Evolutionary conservation across 2,888 invertebrate genomes (phyloP).

Genomic region (Lepidonotus clava): DNA sequence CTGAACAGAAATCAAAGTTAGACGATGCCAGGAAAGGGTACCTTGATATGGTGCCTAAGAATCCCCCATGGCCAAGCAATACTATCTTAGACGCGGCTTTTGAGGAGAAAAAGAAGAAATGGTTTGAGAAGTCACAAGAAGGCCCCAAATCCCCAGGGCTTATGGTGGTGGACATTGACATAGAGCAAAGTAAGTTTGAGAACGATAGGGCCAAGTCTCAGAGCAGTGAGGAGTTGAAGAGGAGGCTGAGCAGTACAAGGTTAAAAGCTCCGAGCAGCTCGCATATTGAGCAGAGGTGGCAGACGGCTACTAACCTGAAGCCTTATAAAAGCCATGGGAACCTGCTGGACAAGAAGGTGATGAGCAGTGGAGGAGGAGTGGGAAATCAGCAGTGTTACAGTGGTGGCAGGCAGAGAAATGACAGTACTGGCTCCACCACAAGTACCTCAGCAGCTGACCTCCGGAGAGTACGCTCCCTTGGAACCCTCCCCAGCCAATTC

Average conservation of each 20-base stretch:
- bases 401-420: background rate
- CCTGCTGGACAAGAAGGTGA: conserved; percentile 14
- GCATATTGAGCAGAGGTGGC: conserved; percentile 55
- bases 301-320: background rate
- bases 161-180: conserved; percentile 56
- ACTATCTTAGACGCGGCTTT: conserved; percentile 50
- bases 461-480: conserved; percentile 33
- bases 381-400: background rate
- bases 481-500: conserved; percentile 54
- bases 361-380: background rate
- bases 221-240: conserved; percentile 54
- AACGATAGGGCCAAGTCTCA: background rate
- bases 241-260: conserved; percentile 47
- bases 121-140: conserved; percentile 35
- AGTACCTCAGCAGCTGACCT: background rate
- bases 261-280: conserved; percentile 48
- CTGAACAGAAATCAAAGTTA: conserved; percentile 22
- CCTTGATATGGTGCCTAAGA: conserved; percentile 19
- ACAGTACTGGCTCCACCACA: conserved; percentile 21
- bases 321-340: conserved; percentile 45
- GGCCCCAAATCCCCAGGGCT: background rate
- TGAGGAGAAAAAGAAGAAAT: conserved; percentile 50
- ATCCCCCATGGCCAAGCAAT: conserved; percentile 32
- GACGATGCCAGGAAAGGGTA: conserved; percentile 47
- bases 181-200: background rate